Evolutionary conservation across 2,888 invertebrate genomes (phyloP), one percentile per base, ranked within the genome.

Genomic region (Marronus borbonicus): DNA sequence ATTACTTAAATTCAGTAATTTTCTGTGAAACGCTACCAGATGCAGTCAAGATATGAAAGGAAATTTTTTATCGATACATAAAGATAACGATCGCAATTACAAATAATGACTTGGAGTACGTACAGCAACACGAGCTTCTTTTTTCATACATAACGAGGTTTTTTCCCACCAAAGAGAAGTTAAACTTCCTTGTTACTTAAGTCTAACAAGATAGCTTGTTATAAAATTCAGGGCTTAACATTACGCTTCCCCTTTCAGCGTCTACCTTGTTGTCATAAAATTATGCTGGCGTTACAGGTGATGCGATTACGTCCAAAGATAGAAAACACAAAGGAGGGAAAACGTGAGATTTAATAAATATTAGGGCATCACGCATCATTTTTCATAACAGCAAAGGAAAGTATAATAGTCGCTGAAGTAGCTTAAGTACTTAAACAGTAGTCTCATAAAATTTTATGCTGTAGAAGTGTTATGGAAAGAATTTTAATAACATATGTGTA

Each of bases 171-270:
- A 24, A 8, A 60, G 20, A 7, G 12, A 24, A 2, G 12, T 24
- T 24, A 28, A 60, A 12, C 24, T 60, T 60, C 24, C 28, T 20
- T 28, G 24, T 24, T 60, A 60, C 28, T 20, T 60, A 24, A 60
- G 60, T 28, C 60, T 60, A 60, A 60, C 60, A 24, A 60, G 60
- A 60, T 28, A 28, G 24, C 24, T 60, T 10, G 60, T 60, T 60
- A 60, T 20, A 60, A 60, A 60, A 12, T 28, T 60, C 8, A 28
- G 10, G 28, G 5, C 10, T 20, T 3, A 17, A 60, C 20, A 60
- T 20, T 20, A 60, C 20, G 7, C 7, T 1, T 60, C 24, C 5
- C 60, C 17, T 60, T 60, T 20, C 24, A 20, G 17, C 20, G 60
- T 7, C 60, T 24, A 52, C 52, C 20, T 24, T 24, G 24, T 12